Percentiles rank a stretch among this genome's conserved stretches.
phyloP scores from a whole-genome alignment of 2,888 invertebrate genomes.

The Rhodophaea formosa region DNA sequence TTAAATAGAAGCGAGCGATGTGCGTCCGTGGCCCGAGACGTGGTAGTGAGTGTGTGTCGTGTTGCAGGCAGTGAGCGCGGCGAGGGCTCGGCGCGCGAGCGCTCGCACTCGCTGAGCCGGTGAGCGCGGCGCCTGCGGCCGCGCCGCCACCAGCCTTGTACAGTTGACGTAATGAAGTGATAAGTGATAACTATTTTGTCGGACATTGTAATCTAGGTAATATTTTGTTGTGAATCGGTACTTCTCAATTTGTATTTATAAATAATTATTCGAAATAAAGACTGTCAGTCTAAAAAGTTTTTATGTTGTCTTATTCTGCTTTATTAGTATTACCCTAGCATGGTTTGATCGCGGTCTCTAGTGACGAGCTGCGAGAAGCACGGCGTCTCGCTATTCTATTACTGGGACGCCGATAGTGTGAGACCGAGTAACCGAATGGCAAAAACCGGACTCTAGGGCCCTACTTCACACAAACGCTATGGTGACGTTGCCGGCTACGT shows the following conservation, averaged over 20 bases:
- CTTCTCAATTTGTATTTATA: slow-evolving; percentile 81
- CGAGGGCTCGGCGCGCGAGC: no score
- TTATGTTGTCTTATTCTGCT: slow-evolving; percentile 36
- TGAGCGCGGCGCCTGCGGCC: slow-evolving; percentile 64
- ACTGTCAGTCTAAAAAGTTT: slow-evolving; percentile 64
- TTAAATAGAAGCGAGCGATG: no score
- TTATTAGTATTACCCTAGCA: neutral
- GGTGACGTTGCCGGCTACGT: no score
- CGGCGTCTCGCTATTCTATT: no score
- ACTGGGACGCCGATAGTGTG: no score
- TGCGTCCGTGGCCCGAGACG: no score
- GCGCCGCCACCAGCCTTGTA: slow-evolving; percentile 43
- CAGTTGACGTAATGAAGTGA: slow-evolving; percentile 69
- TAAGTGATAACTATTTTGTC: slow-evolving; percentile 75
- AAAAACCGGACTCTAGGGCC: no score
- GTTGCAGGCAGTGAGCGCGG: slow-evolving; percentile 74
- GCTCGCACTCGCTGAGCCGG: slow-evolving; percentile 85
- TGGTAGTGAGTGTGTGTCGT: neutral
- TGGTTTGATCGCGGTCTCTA: no score
- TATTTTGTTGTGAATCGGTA: slow-evolving; percentile 79
- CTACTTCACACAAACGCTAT: no score
- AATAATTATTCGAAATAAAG: slow-evolving; percentile 75
- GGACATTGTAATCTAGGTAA: slow-evolving; percentile 73
- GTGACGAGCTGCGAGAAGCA: no score
- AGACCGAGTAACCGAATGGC: no score